These are phyloP conservation scores for Muscidifurax raptorellus DNA, from an alignment of 1,140 invertebrate species.

Conservation along the genomic window DNA sequence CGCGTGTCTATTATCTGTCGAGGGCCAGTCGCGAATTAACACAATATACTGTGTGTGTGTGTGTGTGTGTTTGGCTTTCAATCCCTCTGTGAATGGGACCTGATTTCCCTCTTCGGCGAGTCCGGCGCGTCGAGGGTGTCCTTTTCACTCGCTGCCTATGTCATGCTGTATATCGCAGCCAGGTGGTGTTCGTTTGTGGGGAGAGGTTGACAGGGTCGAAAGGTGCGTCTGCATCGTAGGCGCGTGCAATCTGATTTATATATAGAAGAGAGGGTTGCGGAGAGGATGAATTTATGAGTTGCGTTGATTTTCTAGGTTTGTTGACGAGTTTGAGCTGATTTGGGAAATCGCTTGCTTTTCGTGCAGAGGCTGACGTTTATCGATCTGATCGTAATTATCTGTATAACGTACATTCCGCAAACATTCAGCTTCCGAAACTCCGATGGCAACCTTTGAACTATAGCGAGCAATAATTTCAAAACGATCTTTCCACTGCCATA, in stretches of 20 bases:
- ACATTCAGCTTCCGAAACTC: too few species aligned
- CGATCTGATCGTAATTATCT: too few species aligned
- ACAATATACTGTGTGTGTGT: not conserved
- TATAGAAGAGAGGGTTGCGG: not conserved
- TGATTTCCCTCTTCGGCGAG: constrained; percentile 60
- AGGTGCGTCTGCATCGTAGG: not conserved
- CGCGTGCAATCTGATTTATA: not conserved
- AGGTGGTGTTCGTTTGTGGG: not conserved
- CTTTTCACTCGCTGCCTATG: not conserved
- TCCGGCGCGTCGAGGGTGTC: not conserved
- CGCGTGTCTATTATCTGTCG: constrained; percentile 27
- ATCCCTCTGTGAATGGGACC: constrained; percentile 63
- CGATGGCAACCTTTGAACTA: too few species aligned
- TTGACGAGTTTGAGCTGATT: not conserved
- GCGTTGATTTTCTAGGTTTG: constrained; percentile 29
- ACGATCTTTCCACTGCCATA: not conserved
- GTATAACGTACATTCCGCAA: too few species aligned
- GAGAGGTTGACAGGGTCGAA: not conserved
- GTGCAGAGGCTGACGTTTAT: too few species aligned
- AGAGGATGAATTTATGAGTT: not conserved
- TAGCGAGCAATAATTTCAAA: too few species aligned
- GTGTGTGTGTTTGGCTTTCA: not conserved
- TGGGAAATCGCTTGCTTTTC: not conserved
- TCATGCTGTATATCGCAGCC: not conserved
- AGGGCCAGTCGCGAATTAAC: constrained; percentile 31